Conservation (phyloP, 1,140 invertebrate genomes). For the Tetranychus urticae region DNA sequence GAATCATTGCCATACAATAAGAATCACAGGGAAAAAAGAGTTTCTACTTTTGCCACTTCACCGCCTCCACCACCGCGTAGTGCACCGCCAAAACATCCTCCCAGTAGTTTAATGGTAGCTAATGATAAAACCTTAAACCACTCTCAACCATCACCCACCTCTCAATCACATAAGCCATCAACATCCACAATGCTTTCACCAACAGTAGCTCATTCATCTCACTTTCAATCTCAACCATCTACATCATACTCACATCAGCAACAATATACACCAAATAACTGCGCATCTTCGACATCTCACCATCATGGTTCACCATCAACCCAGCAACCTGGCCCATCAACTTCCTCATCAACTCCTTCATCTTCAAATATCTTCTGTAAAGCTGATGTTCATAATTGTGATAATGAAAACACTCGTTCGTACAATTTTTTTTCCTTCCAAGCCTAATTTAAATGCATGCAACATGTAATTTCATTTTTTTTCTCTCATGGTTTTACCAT, state of each 20-base stretch:
- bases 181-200: background rate
- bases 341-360: slow-evolving; percentile 18
- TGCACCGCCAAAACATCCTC: background rate
- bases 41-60: background rate
- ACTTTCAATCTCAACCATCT: background rate
- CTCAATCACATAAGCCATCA: background rate
- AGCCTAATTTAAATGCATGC: no score
- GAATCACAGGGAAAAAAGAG: slow-evolving; percentile 7
- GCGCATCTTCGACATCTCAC: background rate
- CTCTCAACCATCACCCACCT: background rate
- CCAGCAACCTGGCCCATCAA: no score
- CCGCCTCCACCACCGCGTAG: background rate
- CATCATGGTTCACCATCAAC: background rate
- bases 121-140: background rate
- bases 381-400: background rate
- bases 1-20: slow-evolving; percentile 11
- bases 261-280: background rate
- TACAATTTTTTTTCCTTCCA: background rate
- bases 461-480: no score
- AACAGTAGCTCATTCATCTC: background rate
- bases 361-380: slow-evolving; percentile 1
- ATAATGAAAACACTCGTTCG: background rate
- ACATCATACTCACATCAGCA: background rate
- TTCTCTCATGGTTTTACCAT: no score
- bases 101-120: background rate